Conservation (phyloP, 2,888 invertebrate genomes). For the Belgica antarctica region DNA sequence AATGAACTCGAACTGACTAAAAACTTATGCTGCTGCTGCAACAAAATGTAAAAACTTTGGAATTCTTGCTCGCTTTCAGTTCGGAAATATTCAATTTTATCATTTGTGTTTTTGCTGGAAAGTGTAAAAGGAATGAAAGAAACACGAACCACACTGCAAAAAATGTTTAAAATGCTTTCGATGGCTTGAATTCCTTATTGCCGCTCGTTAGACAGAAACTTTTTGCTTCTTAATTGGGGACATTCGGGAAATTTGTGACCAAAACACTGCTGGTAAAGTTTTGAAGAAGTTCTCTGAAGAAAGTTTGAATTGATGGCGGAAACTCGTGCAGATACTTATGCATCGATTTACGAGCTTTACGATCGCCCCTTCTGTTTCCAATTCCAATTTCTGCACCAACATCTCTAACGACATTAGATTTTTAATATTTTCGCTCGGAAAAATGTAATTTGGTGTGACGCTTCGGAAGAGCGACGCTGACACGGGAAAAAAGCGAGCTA, state of each 20-base stretch:
- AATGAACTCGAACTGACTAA: conserved; percentile 12
- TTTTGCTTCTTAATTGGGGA: too few relatives aligned
- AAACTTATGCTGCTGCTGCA: not conserved
- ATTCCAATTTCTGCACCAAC: conserved; percentile 17
- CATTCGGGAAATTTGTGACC: too few relatives aligned
- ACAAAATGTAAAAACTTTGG: not conserved
- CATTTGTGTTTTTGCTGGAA: conserved; percentile 6
- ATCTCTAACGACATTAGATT: conserved; percentile 16
- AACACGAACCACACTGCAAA: conserved; percentile 8
- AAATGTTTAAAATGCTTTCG: not conserved
- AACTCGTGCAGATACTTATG: not conserved
- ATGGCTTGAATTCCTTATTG: conserved; percentile 17
- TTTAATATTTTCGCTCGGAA: conserved; percentile 10
- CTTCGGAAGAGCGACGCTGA: not conserved
- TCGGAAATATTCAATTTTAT: not conserved
- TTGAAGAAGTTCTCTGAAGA: too few relatives aligned
- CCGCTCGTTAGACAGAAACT: not conserved
- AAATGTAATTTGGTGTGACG: conserved; percentile 40
- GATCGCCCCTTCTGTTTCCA: too few relatives aligned
- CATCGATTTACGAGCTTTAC: not conserved
- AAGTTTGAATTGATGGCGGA: not conserved
- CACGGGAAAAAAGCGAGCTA: not conserved
- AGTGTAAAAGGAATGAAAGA: not conserved
- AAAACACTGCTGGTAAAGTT: too few relatives aligned
- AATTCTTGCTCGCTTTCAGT: not conserved